A percentile compares a stretch with the other conserved stretches of the same genome.
Conservation (phyloP, 2,888 invertebrate species). For the Erannis defoliaria region DNA sequence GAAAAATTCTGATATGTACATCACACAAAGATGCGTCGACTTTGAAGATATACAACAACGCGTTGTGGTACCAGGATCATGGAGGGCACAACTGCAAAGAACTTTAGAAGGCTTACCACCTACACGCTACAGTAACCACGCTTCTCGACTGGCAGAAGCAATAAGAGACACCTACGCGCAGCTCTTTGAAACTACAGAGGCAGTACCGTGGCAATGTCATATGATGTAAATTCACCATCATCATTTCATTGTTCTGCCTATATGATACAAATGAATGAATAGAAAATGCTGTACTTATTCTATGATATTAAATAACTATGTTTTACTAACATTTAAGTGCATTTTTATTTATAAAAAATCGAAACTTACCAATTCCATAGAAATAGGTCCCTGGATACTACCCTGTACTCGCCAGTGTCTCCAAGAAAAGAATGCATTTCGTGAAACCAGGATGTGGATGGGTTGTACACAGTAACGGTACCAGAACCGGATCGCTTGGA, state of each 20-base stretch:
- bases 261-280: background rate
- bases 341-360: background rate
- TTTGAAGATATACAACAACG: slow-evolving; percentile 34
- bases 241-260: background rate
- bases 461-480: background rate
- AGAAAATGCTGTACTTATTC: background rate
- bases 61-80: slow-evolving; percentile 41
- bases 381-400: too few species aligned
- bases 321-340: background rate
- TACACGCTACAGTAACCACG: slow-evolving; percentile 24
- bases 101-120: slow-evolving; percentile 33
- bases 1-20: slow-evolving; percentile 28
- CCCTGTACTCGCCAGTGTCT: background rate
- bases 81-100: slow-evolving; percentile 36
- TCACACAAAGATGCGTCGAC: slow-evolving; percentile 28
- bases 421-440: slow-evolving; percentile 32
- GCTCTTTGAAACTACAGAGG: slow-evolving; percentile 39
- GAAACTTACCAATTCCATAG: background rate
- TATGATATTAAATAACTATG: background rate
- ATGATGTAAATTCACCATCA: slow-evolving; percentile 21
- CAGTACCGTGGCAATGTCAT: slow-evolving; percentile 37
- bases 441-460: slow-evolving; percentile 27
- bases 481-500: slow-evolving; percentile 44
- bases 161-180: slow-evolving; percentile 34
- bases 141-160: slow-evolving; percentile 35